A percentile compares a stretch with the other conserved stretches of the same genome.
Conservation (phyloP, 2,888 invertebrate species). For the Drosophila rellima region DNA sequence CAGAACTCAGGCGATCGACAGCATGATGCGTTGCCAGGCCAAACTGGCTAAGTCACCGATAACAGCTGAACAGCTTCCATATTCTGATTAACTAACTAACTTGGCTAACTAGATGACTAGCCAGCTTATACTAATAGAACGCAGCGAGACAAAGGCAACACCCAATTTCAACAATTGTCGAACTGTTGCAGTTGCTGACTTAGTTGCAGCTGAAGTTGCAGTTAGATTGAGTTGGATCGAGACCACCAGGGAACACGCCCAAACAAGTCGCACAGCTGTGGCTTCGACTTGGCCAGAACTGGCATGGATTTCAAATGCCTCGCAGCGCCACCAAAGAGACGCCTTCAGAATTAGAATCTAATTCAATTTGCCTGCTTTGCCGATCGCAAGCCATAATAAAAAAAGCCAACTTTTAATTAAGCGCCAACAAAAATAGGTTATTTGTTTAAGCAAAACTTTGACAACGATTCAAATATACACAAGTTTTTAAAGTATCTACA, state of each 20-base stretch:
- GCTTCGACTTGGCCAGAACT: constrained; percentile 41
- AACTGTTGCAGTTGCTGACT: constrained; percentile 7
- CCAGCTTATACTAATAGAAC: constrained; percentile 50
- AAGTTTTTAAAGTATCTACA: not conserved
- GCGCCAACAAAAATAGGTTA: constrained; percentile 17
- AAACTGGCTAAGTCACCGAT: constrained; percentile 30
- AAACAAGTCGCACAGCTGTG: constrained; percentile 76
- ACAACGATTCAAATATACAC: not conserved
- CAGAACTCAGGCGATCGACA: constrained; percentile 40
- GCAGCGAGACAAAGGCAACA: constrained; percentile 47
- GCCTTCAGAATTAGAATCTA: constrained; percentile 42
- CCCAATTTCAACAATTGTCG: constrained; percentile 70
- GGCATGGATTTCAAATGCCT: constrained; percentile 19
- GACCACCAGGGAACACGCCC: constrained; percentile 78
- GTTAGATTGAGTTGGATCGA: constrained; percentile 32
- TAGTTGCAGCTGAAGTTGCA: constrained; percentile 24
- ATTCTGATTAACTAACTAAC: constrained; percentile 33
- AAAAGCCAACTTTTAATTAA: constrained; percentile 52
- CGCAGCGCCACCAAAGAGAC: constrained; percentile 26
- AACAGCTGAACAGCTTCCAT: constrained; percentile 33
- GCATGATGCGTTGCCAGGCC: constrained; percentile 44
- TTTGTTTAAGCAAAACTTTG: not conserved
- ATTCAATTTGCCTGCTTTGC: constrained; percentile 73
- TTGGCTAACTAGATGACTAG: constrained; percentile 44
- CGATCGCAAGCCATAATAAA: constrained; percentile 29